Base-by-base conservation (phyloP, 2,888 invertebrate genomes). In the Phrixothrix hirtus region DNA sequence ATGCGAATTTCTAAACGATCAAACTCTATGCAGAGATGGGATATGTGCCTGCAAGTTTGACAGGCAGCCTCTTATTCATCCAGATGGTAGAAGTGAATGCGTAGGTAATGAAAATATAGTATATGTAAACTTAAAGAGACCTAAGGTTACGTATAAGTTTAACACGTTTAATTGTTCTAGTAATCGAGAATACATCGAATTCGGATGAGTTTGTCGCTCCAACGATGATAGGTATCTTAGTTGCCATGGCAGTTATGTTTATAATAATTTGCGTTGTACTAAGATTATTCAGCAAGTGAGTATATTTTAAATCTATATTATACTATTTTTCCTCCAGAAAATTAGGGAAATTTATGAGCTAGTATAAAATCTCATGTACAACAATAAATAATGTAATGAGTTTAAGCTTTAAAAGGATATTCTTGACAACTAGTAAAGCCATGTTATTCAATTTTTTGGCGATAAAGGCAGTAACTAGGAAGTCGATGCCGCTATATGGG, bases 181-280 rank as follows among this genome's bases (percentile, higher is more conserved):
- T 78, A 53, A 74, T 84, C 63, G 84, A 85, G 66, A 83, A 84
- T 56, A 78, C 79, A 37, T 75, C 82, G 43, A 80, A 81, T 59
- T 82, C 84, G 27, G 81, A 83, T 47, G 83, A 80, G 57, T 88
- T 89, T 65, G 75, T 92, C 59, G 92, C 93, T 76, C 92, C 92
- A 32, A 89, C 92, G 37, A 93, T 92, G 93, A 92, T 93, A 73
- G 88, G 89, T 43, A 88, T 93, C 42, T 82, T 94, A 63, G 90
- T 91, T 57, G 93, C 87, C 47, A 92, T 94, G 89, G 91, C 88
- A 58, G 83, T 94, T 63, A 95, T 94, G 94, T 94, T 94, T 76
- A 83, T 94, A 76, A 92, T 93, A 75, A 91, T 95, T 70, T 94
- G 94, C 77, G 89, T 94, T 64, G 94, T 94, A 37, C 83, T 95